Evolutionary conservation across 2,888 invertebrate species (phyloP).

Genomic region (Agonopterix subpropinquella): DNA sequence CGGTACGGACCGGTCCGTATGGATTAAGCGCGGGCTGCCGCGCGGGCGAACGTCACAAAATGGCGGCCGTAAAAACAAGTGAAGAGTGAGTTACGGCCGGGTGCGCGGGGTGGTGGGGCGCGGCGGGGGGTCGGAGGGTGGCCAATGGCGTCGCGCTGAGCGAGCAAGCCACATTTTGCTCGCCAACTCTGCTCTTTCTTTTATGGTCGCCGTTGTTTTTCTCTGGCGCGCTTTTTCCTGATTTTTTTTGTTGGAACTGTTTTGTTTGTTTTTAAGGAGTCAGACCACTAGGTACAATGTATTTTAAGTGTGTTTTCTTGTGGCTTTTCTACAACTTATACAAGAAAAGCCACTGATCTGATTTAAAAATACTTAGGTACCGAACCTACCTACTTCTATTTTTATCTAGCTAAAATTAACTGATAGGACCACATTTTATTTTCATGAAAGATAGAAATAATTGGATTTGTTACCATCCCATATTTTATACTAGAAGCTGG

Average conservation of each 20-base stretch:
- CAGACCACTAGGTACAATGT: constrained; percentile 54
- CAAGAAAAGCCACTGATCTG: too few species aligned
- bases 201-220: constrained; percentile 70
- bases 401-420: too few species aligned
- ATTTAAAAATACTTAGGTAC: too few species aligned
- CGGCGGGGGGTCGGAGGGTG: constrained; percentile 27
- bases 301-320: too few species aligned
- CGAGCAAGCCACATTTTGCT: constrained; percentile 57
- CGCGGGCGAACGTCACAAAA: constrained; percentile 73
- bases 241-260: constrained; percentile 57
- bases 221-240: constrained; percentile 68
- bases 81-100: constrained; percentile 73
- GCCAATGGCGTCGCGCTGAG: constrained; percentile 65
- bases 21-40: constrained; percentile 54
- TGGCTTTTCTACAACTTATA: constrained; percentile 26
- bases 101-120: constrained; percentile 27
- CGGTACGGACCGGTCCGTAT: constrained; percentile 44
- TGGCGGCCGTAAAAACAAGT: constrained; percentile 75
- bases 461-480: too few species aligned
- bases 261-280: constrained; percentile 67
- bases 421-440: too few species aligned
- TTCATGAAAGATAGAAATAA: too few species aligned
- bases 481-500: too few species aligned
- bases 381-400: too few species aligned
- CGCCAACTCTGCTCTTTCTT: constrained; percentile 73